These are phyloP conservation scores for Drosophila ironensis DNA, from an alignment of 1,140 invertebrate genomes.

Conservation along the genomic window DNA sequence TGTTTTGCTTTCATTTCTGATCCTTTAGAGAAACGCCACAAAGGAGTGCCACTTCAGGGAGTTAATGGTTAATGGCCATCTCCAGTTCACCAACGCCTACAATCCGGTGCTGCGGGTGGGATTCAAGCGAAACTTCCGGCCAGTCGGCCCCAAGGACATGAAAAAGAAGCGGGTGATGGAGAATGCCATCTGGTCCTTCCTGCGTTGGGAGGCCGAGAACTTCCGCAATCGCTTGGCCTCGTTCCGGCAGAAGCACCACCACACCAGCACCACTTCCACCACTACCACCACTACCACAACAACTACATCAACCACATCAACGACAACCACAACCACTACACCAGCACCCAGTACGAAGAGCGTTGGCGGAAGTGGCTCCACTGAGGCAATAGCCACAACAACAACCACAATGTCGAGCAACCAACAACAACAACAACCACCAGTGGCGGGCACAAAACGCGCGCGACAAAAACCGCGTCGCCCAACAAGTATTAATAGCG, in stretches of 20 bases:
- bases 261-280: background rate
- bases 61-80: constrained; percentile 57
- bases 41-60: constrained; percentile 75
- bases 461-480: constrained; percentile 38
- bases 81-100: constrained; percentile 55
- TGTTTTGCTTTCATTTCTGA: background rate
- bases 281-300: constrained; percentile 23
- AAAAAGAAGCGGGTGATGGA: constrained; percentile 26
- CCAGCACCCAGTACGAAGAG: constrained; percentile 33
- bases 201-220: constrained; percentile 33
- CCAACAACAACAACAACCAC: constrained; percentile 30
- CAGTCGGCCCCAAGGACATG: constrained; percentile 58
- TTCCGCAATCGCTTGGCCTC: constrained; percentile 17
- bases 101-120: constrained; percentile 59
- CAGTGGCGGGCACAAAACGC: constrained; percentile 52
- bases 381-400: constrained; percentile 20
- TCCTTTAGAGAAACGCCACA: constrained; percentile 68
- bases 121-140: constrained; percentile 61
- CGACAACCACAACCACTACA: constrained; percentile 26
- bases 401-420: no score
- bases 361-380: constrained; percentile 23
- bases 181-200: constrained; percentile 56
- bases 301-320: constrained; percentile 24
- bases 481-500: constrained; percentile 76
- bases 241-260: background rate